phyloP scores from a whole-genome alignment of 1,140 invertebrate species.

The Tetramorium simillimum region DNA sequence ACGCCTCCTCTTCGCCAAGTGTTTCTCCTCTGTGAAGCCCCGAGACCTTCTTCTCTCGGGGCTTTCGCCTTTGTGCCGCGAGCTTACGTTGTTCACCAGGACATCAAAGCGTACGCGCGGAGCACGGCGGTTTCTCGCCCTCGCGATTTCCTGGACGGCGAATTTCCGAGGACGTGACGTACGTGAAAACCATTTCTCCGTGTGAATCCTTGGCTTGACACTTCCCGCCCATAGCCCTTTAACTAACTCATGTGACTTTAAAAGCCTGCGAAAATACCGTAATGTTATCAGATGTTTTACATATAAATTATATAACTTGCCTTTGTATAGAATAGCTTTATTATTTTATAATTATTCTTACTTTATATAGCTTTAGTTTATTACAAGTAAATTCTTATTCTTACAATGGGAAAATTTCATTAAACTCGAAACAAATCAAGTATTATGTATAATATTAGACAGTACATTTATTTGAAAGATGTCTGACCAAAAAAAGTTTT shows the following conservation, averaged over 20 bases:
- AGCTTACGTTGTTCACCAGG: constrained; percentile 47
- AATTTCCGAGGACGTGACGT: constrained; percentile 35
- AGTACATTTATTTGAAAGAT: not conserved
- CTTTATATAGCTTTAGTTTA: not conserved
- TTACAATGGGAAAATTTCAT: not conserved
- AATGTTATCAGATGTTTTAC: not conserved
- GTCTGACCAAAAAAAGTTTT: not conserved
- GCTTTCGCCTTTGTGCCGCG: constrained; percentile 48
- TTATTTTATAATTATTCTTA: not conserved
- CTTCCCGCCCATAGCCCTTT: not conserved
- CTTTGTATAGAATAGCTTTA: not conserved
- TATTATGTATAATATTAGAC: not conserved
- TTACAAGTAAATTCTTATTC: not conserved
- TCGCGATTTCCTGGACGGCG: constrained; percentile 41
- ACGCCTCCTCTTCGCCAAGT: constrained; percentile 34
- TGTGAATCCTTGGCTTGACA: constrained; percentile 28
- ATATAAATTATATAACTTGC: not conserved
- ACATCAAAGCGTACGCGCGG: constrained; percentile 43
- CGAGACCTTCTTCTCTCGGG: not conserved
- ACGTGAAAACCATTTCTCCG: constrained; percentile 7
- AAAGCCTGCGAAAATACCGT: not conserved
- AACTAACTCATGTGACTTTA: not conserved
- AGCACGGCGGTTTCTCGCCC: constrained; percentile 47
- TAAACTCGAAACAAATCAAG: not conserved
- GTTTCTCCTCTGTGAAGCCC: constrained; percentile 26